These are phyloP conservation scores for Portunus trituberculatus DNA, from an alignment of 1,140 invertebrate genomes.

Conservation along the genomic window DNA sequence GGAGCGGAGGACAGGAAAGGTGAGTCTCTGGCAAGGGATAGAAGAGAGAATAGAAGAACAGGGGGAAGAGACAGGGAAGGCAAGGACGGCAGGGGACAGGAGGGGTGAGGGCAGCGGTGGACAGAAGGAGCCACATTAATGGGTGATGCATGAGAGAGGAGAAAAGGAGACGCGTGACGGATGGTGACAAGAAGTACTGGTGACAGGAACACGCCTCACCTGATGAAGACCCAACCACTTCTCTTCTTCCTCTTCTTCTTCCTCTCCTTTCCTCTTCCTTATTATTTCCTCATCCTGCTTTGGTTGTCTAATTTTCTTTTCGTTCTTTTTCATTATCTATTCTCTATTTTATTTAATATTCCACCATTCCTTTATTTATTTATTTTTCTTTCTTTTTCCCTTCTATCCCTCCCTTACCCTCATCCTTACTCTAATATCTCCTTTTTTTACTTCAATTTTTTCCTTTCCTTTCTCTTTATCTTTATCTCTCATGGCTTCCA, in stretches of 20 bases:
- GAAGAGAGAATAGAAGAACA: not conserved
- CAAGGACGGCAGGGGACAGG: not conserved
- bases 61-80: not conserved
- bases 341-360: not conserved
- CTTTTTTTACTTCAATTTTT: too few relatives aligned
- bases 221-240: slow-evolving; percentile 4
- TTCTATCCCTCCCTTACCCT: too few relatives aligned
- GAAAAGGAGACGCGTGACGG: not conserved
- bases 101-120: not conserved
- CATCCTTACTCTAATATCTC: too few relatives aligned
- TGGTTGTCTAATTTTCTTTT: not conserved
- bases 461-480: too few relatives aligned
- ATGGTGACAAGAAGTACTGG: slow-evolving; percentile 40
- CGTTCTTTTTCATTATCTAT: not conserved
- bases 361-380: not conserved
- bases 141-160: slow-evolving; percentile 34
- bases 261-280: not conserved
- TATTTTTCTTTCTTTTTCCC: not conserved
- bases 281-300: not conserved
- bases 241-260: not conserved
- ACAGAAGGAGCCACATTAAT: not conserved
- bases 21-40: not conserved
- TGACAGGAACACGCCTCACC: not conserved
- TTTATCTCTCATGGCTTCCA: too few relatives aligned
- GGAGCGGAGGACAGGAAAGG: not conserved